Evolutionary conservation across 2,888 invertebrate genomes (phyloP), one percentile per base, ranked within the genome.

Genomic region (Neria commutata): DNA sequence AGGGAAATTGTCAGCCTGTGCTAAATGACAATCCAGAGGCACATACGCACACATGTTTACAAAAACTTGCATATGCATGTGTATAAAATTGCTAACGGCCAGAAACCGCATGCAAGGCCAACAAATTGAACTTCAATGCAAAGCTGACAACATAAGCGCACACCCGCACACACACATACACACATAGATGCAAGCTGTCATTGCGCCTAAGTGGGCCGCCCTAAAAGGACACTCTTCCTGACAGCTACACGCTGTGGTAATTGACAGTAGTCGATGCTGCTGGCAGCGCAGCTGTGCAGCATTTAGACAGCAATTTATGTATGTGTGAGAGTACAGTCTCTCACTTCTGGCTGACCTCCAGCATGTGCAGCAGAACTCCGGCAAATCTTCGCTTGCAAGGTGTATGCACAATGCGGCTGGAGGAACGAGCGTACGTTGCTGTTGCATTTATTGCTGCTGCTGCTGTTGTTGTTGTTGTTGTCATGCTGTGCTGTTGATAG

Each of bases 91-190:
- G 29, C 29, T 14, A 37, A 14, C 3, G 10, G 2, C 5, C 42
- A 42, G 14, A 5, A 42, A 19, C 42, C 17, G 11, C 5, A 49
- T 29, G 45, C 50, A 29, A 53, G 3, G 17, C 33, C 6, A n/a
- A 25, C n/a, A 24, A 24, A 25, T 25, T 53, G 42, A 37, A 37
- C 37, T 37, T 14, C 37, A 14, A 37, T 4, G n/a, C 11, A 37
- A 8, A 37, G 11, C 4, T 37, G 37, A 37, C 37, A 37, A 37
- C 33, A 49, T 52, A 54, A 48, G 54, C 33, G 54, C 54, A 40
- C 48, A 58, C 26, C 26, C 29, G 11, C 21, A 19, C 24, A 10
- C 19, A 45, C 45, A 21, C 21, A 23, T 29, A 26, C 19, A 29
- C 16, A 42, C 45, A 29, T 45, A 49, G 23, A 24, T 40, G 47